Evolutionary conservation across 2,113 vertebrate genomes (phyloP), one percentile per base, ranked within the genome.

Genomic region (Anhinga anhinga): DNA sequence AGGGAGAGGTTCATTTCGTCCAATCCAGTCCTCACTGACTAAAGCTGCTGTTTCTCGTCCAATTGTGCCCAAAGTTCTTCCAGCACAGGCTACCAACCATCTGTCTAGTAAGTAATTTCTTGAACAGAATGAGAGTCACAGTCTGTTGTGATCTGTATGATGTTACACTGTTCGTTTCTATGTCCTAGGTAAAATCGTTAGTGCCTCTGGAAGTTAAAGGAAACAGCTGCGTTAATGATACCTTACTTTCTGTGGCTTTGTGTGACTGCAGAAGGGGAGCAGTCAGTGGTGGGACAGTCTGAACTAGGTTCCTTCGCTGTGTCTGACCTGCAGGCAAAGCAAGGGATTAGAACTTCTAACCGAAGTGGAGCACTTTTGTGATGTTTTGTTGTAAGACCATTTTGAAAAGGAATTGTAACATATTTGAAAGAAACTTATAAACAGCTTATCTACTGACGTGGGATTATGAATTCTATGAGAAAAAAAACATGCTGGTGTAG

Each of bases 1-100:
- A 98, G 98, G 98, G 77, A 99, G 99, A 93, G 99, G 99, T 92
- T 99, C 99, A 4, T 99, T 99, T 98, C 98, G 99, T 89, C 99
- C 99, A 58, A 99, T 99, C 97, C 99, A 99, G 92, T 98, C 99
- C 59, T 99, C 99, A 13, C 97, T 99, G 77, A 97, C 98, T 95
- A 99, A 99, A 91, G 96, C 98, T 42, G 94, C 98, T 72, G 96
- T 98, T 80, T 98, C 99, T 74, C 98, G 99, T 67, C 98, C 99
- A 2, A 98, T 98, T 17, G 95, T 99, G 82, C 98, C 99, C 96
- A 99, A 99, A 98, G 98, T 97, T 78, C 96, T 98, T 65, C 98
- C 99, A 58, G 59, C 98, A 21, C 98, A 98, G 88, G 90, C 98
- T 49, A 94, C 98, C 66, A 99, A 66, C 93, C 98, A 99, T 83